Evolutionary conservation across 2,113 vertebrate species (phyloP), one percentile per base, ranked within the genome.

Genomic region (Grallaria varia): DNA sequence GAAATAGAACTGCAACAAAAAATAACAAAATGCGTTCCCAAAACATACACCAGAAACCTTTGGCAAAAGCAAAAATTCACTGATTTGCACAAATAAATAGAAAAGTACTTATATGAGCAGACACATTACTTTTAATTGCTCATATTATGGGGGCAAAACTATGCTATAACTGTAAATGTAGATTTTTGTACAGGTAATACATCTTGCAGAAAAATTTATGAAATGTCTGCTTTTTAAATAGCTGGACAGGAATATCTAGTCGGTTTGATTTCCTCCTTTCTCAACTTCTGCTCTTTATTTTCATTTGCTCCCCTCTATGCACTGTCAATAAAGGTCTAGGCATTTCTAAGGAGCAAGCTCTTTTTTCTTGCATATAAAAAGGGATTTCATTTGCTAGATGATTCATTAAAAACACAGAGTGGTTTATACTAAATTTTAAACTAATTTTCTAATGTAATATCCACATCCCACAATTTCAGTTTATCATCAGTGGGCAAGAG

Each of bases 401-500:
- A 68, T 84, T 59, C 13, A 60, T 64, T 67, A 12, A 71, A 75
- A 50, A 23, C 55, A 49, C 8, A 47, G 14, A 87, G 31, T 39
- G 4, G 2, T 80, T 91, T 59, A 39, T 33, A 30, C 27, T 25
- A 12, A 24, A 16, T 33, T 78, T 91, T 92, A 5, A 50, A 67
- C 10, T 27, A 55, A 66, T 88, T 96, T 94, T 69, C 73, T 94
- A 89, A 89, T 89, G 63, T 78, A 79, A 95, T 91, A 95, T 60
- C 60, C 67, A 90, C 64, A 90, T 71, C 66, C 84, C 62, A 47
- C 55, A 86, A 84, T 96, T 97, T 95, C 87, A 94, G 69, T 93
- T 97, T 95, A 62, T 94, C 55, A 87, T 79, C 82, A 86, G 84
- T 93, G 77, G 80, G 87, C 93, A 97, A 81, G 67, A 95, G 55